Percentiles rank a stretch among this genome's conserved stretches.
phyloP scores from a whole-genome alignment of 2,113 vertebrate genomes.

The Mungos mungo region DNA sequence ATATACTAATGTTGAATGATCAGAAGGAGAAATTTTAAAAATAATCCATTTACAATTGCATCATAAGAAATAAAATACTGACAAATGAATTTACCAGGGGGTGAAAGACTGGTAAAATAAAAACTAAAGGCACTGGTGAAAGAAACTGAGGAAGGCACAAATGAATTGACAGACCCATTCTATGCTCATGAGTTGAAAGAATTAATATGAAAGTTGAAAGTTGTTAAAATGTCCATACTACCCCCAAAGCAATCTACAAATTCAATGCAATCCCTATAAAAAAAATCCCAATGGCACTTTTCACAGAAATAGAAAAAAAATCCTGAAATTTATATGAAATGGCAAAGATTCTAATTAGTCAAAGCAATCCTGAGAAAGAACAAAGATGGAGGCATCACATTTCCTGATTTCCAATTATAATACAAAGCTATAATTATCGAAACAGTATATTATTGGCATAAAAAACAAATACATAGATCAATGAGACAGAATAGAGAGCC shows the following conservation, averaged over 20 bases:
- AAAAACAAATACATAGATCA: background rate
- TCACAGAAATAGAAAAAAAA: background rate
- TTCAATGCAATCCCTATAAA: no score
- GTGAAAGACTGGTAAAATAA: background rate
- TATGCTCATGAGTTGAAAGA: no score
- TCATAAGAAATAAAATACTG: no score
- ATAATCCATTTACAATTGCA: background rate
- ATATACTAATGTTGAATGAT: background rate
- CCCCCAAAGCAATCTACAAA: no score
- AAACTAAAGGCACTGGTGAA: background rate
- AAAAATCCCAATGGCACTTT: background rate
- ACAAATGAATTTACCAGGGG: background rate
- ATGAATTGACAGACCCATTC: background rate
- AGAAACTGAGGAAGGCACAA: background rate
- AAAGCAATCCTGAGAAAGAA: background rate
- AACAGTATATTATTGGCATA: background rate
- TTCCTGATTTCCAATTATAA: background rate
- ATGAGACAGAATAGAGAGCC: background rate
- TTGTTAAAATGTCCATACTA: no score
- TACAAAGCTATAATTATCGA: background rate
- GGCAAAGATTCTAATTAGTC: background rate
- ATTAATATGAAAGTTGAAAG: no score
- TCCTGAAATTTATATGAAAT: background rate
- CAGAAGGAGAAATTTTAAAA: background rate
- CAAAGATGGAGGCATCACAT: background rate